Percentiles rank a stretch among this genome's conserved stretches.
These are phyloP conservation scores for Lamellibrachia luymesi DNA, from an alignment of 1,140 invertebrate genomes.

Conservation along the genomic window DNA sequence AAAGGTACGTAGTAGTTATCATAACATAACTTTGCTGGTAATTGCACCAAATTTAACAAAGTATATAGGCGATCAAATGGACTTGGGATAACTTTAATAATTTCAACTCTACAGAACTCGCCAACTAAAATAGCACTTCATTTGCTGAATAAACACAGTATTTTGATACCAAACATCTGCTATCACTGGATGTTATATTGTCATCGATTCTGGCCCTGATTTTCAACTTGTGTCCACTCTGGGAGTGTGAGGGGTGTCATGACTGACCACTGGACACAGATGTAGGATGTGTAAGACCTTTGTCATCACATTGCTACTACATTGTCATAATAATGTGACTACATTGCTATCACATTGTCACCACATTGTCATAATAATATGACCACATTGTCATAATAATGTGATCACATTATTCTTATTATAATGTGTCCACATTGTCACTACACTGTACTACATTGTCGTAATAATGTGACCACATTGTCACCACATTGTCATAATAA, in stretches of 20 bases:
- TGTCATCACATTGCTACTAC: no score
- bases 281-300: no score
- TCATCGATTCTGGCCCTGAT: background rate
- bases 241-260: background rate
- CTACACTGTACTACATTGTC: no score
- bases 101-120: background rate
- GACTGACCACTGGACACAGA: background rate
- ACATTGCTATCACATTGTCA: no score
- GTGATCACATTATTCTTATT: no score
- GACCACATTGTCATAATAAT: no score
- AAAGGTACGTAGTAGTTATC: no score
- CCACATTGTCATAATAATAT: no score
- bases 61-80: background rate
- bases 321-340: no score
- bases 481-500: background rate
- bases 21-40: no score
- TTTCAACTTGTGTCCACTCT: background rate
- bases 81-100: background rate
- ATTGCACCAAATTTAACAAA: background rate
- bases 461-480: no score
- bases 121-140: background rate
- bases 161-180: background rate
- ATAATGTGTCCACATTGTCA: no score
- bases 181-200: background rate
- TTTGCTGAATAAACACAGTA: background rate